Evolutionary conservation across 2,113 vertebrate species (phyloP).

Genomic region (Phodopus roborovskii): DNA sequence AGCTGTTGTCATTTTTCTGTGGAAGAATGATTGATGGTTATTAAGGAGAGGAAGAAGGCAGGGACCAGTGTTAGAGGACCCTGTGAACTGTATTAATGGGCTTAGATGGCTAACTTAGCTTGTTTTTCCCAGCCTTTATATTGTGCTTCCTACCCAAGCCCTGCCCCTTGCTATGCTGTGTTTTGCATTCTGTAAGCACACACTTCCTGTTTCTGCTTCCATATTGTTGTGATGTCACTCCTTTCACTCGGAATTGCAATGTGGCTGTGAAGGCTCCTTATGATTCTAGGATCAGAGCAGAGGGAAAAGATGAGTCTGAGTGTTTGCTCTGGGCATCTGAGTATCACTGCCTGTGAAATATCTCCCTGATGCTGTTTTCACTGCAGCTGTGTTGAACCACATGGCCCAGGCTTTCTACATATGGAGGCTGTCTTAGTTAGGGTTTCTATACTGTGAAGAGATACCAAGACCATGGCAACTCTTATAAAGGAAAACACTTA

Average conservation of each 20-base stretch:
- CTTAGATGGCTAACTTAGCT: background rate
- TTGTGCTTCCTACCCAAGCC: background rate
- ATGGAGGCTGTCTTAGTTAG: background rate
- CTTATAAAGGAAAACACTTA: background rate
- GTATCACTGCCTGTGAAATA: background rate
- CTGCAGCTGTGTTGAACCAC: background rate
- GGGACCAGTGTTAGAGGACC: background rate
- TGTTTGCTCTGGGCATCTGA: conserved; percentile 17
- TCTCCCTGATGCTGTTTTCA: background rate
- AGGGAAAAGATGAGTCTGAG: background rate
- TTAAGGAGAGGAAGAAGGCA: background rate
- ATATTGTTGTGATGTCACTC: background rate
- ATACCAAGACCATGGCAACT: background rate
- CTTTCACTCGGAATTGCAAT: background rate
- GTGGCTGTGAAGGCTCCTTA: conserved; percentile 16
- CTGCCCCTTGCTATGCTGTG: background rate
- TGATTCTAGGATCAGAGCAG: conserved; percentile 23
- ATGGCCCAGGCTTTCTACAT: background rate
- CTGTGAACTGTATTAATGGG: background rate
- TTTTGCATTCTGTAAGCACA: background rate
- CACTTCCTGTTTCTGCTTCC: background rate
- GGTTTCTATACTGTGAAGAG: background rate
- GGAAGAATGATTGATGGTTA: background rate
- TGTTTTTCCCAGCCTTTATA: background rate
- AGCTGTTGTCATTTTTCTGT: background rate